phyloP scores from a whole-genome alignment of 2,797 vertebrate species.

The Natrix natrix region DNA sequence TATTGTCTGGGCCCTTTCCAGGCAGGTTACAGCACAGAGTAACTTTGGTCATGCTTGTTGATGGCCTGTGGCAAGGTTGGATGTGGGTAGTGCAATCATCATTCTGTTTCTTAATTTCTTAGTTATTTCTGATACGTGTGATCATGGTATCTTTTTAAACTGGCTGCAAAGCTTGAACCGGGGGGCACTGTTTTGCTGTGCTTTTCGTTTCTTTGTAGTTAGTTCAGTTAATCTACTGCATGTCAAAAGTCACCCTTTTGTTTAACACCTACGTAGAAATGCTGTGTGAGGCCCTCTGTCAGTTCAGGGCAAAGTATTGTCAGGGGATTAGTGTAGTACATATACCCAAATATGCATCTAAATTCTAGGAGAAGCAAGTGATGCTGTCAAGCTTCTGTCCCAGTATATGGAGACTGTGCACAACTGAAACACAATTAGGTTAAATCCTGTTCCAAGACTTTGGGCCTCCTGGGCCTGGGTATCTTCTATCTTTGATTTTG shows the following conservation, averaged over 20 bases:
- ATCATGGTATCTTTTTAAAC: neutral
- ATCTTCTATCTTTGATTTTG: neutral
- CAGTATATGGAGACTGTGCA: neutral
- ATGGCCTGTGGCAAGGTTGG: neutral
- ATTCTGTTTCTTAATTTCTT: neutral
- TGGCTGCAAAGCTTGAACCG: neutral
- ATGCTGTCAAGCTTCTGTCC: neutral
- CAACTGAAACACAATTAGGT: neutral
- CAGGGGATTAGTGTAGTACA: neutral
- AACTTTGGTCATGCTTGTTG: neutral
- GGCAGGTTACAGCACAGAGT: neutral
- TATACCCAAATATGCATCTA: neutral
- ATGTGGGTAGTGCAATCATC: neutral
- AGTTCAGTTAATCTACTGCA: neutral
- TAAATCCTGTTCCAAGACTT: neutral
- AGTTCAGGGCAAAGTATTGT: neutral
- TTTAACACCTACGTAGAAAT: neutral
- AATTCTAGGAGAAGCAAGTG: neutral
- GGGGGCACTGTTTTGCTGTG: neutral
- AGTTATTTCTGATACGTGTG: neutral
- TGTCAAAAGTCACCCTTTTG: neutral
- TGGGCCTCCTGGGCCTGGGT: neutral
- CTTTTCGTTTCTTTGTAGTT: neutral
- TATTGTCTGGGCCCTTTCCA: neutral
- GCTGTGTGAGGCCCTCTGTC: neutral